phyloP scores from a whole-genome alignment of 1,140 invertebrate species.

The Aphidius gifuensis region DNA sequence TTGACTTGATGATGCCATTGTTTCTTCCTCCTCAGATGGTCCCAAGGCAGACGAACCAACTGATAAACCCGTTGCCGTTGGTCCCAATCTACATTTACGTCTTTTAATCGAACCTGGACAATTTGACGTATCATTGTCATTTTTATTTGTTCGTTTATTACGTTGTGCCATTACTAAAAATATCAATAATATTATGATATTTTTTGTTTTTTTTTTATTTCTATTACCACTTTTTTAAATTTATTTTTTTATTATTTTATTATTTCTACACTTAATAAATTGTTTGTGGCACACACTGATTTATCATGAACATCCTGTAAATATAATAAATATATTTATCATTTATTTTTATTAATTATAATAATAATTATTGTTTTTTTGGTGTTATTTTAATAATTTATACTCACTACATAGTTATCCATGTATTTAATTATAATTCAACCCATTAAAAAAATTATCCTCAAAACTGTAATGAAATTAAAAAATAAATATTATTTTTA shows the following conservation, averaged over 20 bases:
- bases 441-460: constrained; percentile 42
- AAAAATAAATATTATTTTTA: not conserved
- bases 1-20: constrained; percentile 59
- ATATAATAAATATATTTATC: not conserved
- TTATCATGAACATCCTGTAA: no score
- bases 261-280: no score
- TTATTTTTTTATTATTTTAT: constrained; percentile 44
- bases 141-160: constrained; percentile 65
- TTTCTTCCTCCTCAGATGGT: constrained; percentile 65
- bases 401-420: constrained; percentile 56
- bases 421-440: constrained; percentile 43
- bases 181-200: constrained; percentile 11
- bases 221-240: constrained; percentile 47
- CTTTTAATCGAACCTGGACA: constrained; percentile 65
- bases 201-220: no score
- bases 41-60: constrained; percentile 61
- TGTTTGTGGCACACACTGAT: no score
- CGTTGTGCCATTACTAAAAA: constrained; percentile 65
- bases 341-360: constrained; percentile 8
- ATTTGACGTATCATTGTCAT: constrained; percentile 61
- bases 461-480: constrained; percentile 45
- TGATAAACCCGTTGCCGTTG: constrained; percentile 58
- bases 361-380: not conserved
- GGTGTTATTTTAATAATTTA: not conserved
- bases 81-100: constrained; percentile 62